Evolutionary conservation across 2,113 vertebrate species (phyloP), one percentile per base, ranked within the genome.

Genomic region (Camelus dromedarius): DNA sequence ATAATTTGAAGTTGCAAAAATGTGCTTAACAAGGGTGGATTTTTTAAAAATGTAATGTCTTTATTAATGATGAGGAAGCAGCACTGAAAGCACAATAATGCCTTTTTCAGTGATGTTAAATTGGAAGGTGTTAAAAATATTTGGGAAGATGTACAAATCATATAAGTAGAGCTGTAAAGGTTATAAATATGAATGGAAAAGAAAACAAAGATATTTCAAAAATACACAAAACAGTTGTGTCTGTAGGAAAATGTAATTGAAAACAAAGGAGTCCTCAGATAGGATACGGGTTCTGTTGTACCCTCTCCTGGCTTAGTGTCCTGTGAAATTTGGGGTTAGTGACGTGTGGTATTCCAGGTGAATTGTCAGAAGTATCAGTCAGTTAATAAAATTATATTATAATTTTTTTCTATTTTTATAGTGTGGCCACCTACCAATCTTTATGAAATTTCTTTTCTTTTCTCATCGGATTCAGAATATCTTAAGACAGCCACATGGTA

Each of bases 1-100:
- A 60, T 94, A 95, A 95, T 91, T 86, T 91, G 95, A 96, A 97
- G 73, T 94, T 95, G 92, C 28, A 94, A 86, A 92, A 89, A 72
- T 94, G 30, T 83, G 73, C 89, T 97, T 95, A 94, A 96, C 62
- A 82, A 94, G 91, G 73, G 67, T 73, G 32, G 66, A 9, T 69
- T 91, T 38, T 48, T 14, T 1, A 0, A 26, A 62, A 58, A 94
- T 81, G 81, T 76, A 86, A 96, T 93, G 79, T 97, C 88, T 97
- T 97, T 73, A 96, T 97, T 96, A 97, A 94, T 93, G 81, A 96
- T 91, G 26, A 85, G 77, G 28, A 88, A 85, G 69, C 30, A 56
- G 72, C 46, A 14, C n/a, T 28, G 77, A 88, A 38, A 91, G 48
- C n/a, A 38, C n/a, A 50, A 22, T 64, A 58, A 91, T 94, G 77